Evolutionary conservation across 2,797 vertebrate species (phyloP).

Genomic region (Hypotaenidia okinawae): DNA sequence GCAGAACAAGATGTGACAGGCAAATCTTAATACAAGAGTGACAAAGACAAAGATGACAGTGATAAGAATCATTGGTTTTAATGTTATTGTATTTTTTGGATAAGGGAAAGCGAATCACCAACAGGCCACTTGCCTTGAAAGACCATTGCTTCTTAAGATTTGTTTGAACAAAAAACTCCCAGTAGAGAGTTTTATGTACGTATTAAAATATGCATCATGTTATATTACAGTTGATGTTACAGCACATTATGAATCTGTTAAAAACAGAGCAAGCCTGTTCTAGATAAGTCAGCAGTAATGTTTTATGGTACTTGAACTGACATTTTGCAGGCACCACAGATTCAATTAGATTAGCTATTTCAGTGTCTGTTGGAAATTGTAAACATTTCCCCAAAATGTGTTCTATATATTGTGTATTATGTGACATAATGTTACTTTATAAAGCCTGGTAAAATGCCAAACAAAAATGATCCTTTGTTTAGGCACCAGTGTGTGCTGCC

Average conservation of each 20-base stretch:
- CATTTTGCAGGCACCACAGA: slow-evolving; percentile 44
- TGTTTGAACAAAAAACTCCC: background rate
- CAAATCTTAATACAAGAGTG: background rate
- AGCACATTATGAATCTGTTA: background rate
- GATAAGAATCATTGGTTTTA: background rate
- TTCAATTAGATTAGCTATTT: slow-evolving; percentile 59
- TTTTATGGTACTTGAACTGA: slow-evolving; percentile 21
- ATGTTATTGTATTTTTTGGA: background rate
- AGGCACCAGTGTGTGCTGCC: background rate
- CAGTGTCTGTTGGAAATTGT: slow-evolving; percentile 14
- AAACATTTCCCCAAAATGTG: background rate
- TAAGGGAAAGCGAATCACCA: background rate
- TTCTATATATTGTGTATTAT: background rate
- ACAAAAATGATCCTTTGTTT: background rate
- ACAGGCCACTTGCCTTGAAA: background rate
- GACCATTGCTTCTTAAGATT: fast-evolving
- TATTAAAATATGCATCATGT: slow-evolving; percentile 5
- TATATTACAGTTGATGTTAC: slow-evolving; percentile 1
- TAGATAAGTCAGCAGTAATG: slow-evolving; percentile 26
- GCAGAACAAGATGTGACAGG: background rate
- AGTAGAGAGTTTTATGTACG: background rate
- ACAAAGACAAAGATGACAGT: background rate
- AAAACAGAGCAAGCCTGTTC: background rate
- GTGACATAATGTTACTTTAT: background rate
- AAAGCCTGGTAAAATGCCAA: slow-evolving; percentile 6